Base-by-base conservation (phyloP, 2,888 invertebrate species). In the Drosophila sordidula region DNA sequence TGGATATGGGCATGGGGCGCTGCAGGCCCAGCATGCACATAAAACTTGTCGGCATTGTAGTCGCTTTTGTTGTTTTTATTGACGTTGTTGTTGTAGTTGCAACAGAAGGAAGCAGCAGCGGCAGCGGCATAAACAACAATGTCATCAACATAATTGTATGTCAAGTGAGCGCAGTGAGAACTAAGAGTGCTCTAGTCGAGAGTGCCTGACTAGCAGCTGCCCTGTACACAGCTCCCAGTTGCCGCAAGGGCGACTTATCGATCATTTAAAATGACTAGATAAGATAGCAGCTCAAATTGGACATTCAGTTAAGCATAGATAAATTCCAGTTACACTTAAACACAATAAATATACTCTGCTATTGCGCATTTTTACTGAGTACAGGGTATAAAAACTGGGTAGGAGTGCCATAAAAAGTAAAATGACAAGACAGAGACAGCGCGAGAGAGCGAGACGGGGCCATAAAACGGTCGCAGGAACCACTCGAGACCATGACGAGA, bases 61-160 rank as follows among this genome's bases (percentile, higher is more conserved):
- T 67, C 41, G 56, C 45, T 38, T 42, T 65, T 55, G 36, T 55
- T 49, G 65, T 45, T 71, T 47, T 16, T 41, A 32, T 39, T 18
- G 42, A 16, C 38, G 46, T 42, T 57, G 68, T 67, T 54, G 54
- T 49, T 44, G 61, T 57, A 34, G 34, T 12, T 12, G 34, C 34
- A 34, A 34, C 34, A 26, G 38, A 49, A 46, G 54, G 14, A 18
- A 44, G 49, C 61, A 8, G 62, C 42, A 46, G 50, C 38, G 36
- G 47, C 42, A 65, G 59, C 45, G 56, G 63, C 70, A 86, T 87
- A 87, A 86, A 85, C 89, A 87, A 89, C 89, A 85, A 87, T 87
- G 89, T 87, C 87, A 87, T 89, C 89, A 85, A 80, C 88, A 87
- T 89, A 87, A 87, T 87, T 81, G 87, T 85, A 89, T 89, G 89